Evolutionary conservation across 2,888 invertebrate genomes (phyloP).

Genomic region (Spialia ferax): DNA sequence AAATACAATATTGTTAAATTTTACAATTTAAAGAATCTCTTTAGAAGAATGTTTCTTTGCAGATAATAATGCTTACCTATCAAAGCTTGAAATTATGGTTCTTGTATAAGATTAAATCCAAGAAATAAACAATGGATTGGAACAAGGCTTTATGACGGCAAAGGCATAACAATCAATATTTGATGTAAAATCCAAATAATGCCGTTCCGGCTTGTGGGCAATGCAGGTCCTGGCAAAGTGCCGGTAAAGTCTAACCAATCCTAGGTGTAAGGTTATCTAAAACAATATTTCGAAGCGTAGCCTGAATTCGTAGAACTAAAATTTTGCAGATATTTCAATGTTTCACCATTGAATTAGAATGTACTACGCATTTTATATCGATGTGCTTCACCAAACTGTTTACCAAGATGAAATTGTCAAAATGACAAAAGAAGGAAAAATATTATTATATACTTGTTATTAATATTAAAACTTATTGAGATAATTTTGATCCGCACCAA

Average conservation of each 20-base stretch:
- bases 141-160: constrained; percentile 19
- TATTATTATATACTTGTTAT: too few species aligned
- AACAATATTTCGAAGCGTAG: constrained; percentile 37
- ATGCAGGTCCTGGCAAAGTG: constrained; percentile 34
- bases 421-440: background rate
- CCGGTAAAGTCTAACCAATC: constrained; percentile 34
- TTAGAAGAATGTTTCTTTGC: too few species aligned
- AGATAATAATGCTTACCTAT: background rate
- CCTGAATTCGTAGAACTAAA: constrained; percentile 32
- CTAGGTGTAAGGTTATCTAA: constrained; percentile 39
- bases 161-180: constrained; percentile 34
- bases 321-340: constrained; percentile 34
- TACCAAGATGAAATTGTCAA: background rate
- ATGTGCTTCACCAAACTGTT: too few species aligned
- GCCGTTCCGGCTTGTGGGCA: constrained; percentile 29
- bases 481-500: too few species aligned
- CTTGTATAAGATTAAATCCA: constrained; percentile 6
- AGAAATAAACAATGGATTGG: background rate
- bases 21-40: too few species aligned
- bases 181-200: constrained; percentile 28
- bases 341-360: background rate
- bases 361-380: too few species aligned
- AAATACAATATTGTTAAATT: too few species aligned
- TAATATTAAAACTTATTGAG: too few species aligned
- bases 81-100: background rate